Base-by-base conservation (phyloP, 64 coral and sea anemone genomes). In the Stylophora pistillata region DNA sequence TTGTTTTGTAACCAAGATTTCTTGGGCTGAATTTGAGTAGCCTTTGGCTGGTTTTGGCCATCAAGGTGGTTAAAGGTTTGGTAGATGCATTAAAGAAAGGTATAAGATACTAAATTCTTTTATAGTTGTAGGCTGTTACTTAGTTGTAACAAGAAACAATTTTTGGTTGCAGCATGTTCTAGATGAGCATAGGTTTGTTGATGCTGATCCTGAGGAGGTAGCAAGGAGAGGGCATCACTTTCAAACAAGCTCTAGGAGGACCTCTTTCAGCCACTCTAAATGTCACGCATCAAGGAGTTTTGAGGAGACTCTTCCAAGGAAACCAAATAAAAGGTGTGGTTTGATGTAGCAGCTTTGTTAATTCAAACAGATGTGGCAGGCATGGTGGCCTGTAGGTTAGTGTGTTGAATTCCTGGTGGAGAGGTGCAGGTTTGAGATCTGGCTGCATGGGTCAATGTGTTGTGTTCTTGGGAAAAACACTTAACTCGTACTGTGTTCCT, bases 201-300 rank as follows among this genome's bases (percentile, higher is more conserved):
- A 84, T 69, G 80, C 60, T 53, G 80, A 84, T 53, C 80, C 80
- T 27, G 80, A 84, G 53, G 80, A 84, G 54, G 80, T 84, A 23
- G 80, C 80, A 53, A 68, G 62, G 15, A 37, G 80, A 84, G 80
- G 80, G 2, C 80, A 84, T 53, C 13, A 69, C 12, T 63, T 69
- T 53, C 80, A 84, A 20, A 84, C 80, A 17, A 60, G 80, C 3
- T 84, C 80, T n/a, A 69, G 80, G 54, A 17, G 69, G 34, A 13
- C 80, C 23, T 69, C 80, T 16, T 13, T 68, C 47, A 33, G 61
- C 28, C 75, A 16, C 34, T 15, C 59, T 26, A 84, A 84, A 84
- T 41, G 66, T 23, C 80, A 70, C 20, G 33, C 21, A 53, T 37
- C 10, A 18, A 53, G 34, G 62, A 68, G 61, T 69, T 52, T 12